Evolutionary conservation across 2,888 invertebrate genomes (phyloP).

Genomic region (Julus scanicus): DNA sequence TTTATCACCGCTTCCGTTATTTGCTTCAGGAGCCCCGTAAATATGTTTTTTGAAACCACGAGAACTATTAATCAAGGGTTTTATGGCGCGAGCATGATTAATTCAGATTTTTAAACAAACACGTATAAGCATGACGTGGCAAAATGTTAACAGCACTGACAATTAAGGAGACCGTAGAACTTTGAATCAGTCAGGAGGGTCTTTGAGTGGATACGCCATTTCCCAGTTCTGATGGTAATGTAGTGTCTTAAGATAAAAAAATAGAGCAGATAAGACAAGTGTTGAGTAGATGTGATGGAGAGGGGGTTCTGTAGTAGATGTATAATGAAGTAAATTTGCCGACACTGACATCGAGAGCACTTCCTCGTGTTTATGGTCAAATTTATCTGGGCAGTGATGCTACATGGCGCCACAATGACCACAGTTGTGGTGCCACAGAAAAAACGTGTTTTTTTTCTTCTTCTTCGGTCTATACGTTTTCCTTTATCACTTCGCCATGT

Average conservation of each 20-base stretch:
- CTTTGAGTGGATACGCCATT: neutral
- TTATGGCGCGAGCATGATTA: too few species aligned
- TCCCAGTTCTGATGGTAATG: neutral
- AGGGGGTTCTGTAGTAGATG: neutral
- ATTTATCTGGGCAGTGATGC: slow-evolving; percentile 25
- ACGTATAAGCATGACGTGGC: too few species aligned
- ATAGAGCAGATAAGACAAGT: slow-evolving; percentile 34
- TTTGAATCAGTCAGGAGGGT: neutral
- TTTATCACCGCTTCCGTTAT: too few species aligned
- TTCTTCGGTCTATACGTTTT: slow-evolving; percentile 5
- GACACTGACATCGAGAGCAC: neutral
- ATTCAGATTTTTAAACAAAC: too few species aligned
- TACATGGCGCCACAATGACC: slow-evolving; percentile 39
- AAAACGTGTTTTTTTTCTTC: neutral
- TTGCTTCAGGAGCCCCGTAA: too few species aligned
- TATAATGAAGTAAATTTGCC: slow-evolving; percentile 25
- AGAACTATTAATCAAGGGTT: too few species aligned
- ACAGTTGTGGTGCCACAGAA: neutral
- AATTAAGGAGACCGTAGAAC: too few species aligned
- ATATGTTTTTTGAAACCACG: too few species aligned
- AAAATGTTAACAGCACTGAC: too few species aligned
- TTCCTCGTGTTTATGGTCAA: slow-evolving; percentile 11
- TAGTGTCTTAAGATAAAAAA: slow-evolving; percentile 19
- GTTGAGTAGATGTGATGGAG: slow-evolving; percentile 17
- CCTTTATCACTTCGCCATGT: neutral